Conservation (phyloP, 1,140 invertebrate species). For the Drosophila rufa region DNA sequence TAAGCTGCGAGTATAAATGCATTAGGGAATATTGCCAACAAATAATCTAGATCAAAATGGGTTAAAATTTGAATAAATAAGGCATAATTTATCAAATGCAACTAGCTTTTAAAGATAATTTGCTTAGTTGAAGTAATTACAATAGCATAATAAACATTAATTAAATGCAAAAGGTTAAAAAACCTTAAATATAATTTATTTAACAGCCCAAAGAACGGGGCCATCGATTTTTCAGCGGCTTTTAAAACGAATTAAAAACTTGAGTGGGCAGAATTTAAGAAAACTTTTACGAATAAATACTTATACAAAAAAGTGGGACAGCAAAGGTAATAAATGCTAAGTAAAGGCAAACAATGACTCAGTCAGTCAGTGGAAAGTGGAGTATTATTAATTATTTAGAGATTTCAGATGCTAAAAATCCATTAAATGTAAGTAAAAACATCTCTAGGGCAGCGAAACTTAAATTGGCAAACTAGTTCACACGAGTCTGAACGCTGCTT, state of each 20-base stretch:
- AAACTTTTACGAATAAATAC: constrained; percentile 9
- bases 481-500: constrained; percentile 13
- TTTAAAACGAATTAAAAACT: constrained; percentile 2
- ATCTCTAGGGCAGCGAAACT: not conserved
- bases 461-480: constrained; percentile 43
- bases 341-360: constrained; percentile 6
- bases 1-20: not conserved
- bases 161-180: not conserved
- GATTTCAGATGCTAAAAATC: not conserved
- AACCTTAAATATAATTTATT: not conserved
- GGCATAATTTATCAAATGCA: not conserved
- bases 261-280: constrained; percentile 12
- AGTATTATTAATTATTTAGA: not conserved
- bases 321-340: constrained; percentile 7
- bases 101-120: not conserved
- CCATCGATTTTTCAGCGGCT: constrained; percentile 9
- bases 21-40: constrained; percentile 17
- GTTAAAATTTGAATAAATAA: not conserved
- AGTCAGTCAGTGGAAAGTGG: constrained; percentile 1
- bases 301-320: constrained; percentile 8
- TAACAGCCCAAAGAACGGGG: not conserved
- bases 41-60: not conserved
- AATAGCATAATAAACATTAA: not conserved
- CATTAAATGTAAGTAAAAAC: not conserved
- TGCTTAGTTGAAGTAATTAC: not conserved